A percentile compares a stretch with the other conserved stretches of the same genome.
These are phyloP conservation scores for Drosophila punjabiensis DNA, from an alignment of 1,140 invertebrate species.

Conservation along the genomic window DNA sequence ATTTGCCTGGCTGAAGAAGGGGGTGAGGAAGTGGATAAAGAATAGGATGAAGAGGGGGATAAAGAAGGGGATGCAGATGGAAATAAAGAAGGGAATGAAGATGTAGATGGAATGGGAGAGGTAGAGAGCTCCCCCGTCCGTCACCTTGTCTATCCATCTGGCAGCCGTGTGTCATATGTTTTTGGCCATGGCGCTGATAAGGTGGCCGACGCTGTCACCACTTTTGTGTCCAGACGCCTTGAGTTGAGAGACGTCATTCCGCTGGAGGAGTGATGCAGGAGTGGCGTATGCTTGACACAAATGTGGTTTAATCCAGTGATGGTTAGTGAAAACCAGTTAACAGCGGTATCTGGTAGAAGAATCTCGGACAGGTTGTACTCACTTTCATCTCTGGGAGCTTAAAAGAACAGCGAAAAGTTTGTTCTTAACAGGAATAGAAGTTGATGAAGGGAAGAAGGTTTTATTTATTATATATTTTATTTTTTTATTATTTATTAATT, in stretches of 20 bases:
- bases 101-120: too few species aligned
- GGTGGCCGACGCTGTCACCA: slow-evolving; percentile 53
- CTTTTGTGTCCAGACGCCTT: slow-evolving; percentile 62
- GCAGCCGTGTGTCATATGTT: slow-evolving; percentile 23
- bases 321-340: slow-evolving; percentile 12
- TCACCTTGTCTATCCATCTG: slow-evolving; percentile 9
- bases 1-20: not conserved
- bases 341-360: not conserved
- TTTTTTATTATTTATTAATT: too few species aligned
- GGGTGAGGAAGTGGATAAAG: too few species aligned
- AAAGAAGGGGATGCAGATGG: too few species aligned
- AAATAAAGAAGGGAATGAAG: too few species aligned
- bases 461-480: not conserved
- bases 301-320: not conserved
- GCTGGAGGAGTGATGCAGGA: slow-evolving; percentile 20
- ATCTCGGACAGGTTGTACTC: not conserved
- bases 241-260: slow-evolving; percentile 27
- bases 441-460: fast-evolving
- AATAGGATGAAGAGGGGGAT: too few species aligned
- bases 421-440: not conserved
- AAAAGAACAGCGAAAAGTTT: not conserved
- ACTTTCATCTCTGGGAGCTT: not conserved
- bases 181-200: slow-evolving; percentile 65
- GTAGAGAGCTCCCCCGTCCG: not conserved
- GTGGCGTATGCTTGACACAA: slow-evolving; percentile 15